Percentiles rank a stretch among this genome's conserved stretches.
These are phyloP conservation scores for Pampus argenteus DNA, from an alignment of 2,797 vertebrate species.

Conservation along the genomic window DNA sequence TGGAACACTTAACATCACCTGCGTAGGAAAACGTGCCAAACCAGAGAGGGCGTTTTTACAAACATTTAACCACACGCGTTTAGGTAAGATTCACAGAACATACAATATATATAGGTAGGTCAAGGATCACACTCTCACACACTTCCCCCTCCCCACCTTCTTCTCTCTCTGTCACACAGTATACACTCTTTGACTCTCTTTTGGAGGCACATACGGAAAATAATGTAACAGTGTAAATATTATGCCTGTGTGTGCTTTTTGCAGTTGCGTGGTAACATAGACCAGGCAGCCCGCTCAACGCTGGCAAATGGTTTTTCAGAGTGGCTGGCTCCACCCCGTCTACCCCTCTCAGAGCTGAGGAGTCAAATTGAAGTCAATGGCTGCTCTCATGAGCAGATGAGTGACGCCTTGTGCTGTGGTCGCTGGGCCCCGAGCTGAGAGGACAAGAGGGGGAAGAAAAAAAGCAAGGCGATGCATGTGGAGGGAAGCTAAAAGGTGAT, in stretches of 20 bases:
- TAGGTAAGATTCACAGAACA: conserved; percentile 39
- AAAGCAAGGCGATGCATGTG: conserved; percentile 11
- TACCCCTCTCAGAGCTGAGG: conserved; percentile 58
- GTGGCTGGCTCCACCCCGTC: conserved; percentile 73
- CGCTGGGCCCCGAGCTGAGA: conserved; percentile 22
- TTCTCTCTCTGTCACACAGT: conserved; percentile 32
- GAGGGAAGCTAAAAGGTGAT: conserved; percentile 61
- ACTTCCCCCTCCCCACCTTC: conserved; percentile 14
- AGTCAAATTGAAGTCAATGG: conserved; percentile 80
- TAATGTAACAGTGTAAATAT: conserved; percentile 86
- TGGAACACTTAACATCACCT: conserved; percentile 79
- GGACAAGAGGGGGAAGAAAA: not conserved
- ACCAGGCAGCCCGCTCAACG: conserved; percentile 68
- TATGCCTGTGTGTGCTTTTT: conserved; percentile 82
- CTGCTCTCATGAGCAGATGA: conserved; percentile 81
- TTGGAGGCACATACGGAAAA: conserved; percentile 83
- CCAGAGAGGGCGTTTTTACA: conserved; percentile 67
- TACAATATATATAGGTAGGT: conserved; percentile 37
- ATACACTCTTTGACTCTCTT: conserved; percentile 51
- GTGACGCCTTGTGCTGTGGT: conserved; percentile 78
- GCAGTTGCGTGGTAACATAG: conserved; percentile 85
- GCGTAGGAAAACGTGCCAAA: conserved; percentile 69
- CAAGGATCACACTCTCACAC: conserved; percentile 11
- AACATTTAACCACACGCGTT: conserved; percentile 71
- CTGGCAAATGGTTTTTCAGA: conserved; percentile 71